Base-by-base conservation (phyloP, 1,140 invertebrate species). In the Meloidogyne floridensis region DNA sequence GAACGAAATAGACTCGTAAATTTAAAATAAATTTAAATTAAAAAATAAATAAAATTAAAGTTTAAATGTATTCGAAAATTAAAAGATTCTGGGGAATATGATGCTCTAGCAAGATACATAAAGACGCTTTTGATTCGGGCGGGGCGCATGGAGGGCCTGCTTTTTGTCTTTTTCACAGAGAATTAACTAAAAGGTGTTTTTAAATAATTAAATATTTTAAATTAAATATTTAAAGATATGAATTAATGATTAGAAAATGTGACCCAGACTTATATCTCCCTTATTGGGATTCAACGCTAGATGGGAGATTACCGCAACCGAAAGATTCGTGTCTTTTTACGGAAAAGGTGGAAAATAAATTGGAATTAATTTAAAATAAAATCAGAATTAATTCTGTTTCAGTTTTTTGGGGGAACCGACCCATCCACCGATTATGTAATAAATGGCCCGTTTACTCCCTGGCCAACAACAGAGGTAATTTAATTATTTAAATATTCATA, bases 41-140 rank as follows among this genome's bases (percentile, higher is more conserved):
- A 32, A 76, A 53, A 13, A 13, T 15, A 54, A 51, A 42, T 71
- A 43, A 79, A 32, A 11, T 80, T 82, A 32, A 32, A 9, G 32
- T n/a, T 20, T 11, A 51, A 47, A 11, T 69, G 54, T 59, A 43
- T n/a, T 5, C 87, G 87, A 20, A 76, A 85, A 69, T 77, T 91
- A 10, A 91, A 91, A 80, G 77, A 86, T n/a, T 89, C 73, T 75
- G 88, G 88, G 10, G 88, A 89, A 72, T 89, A 87, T 69, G 88
- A 90, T 79, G 54, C 85, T 77, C 53, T 89, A 9, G 83, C 84
- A 47, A 70, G 72, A 47, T 87, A n/a, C 85, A 86, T 80, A 84
- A 84, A 13, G 80, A 87, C 59, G 83, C 85, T 54, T 43, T 86
- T 87, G 53, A 90, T 75, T 79, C 65, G 3, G 72, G 82, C 1